These are phyloP conservation scores for Oceanodroma tethys DNA, from an alignment of 2,113 vertebrate species.

Conservation along the genomic window DNA sequence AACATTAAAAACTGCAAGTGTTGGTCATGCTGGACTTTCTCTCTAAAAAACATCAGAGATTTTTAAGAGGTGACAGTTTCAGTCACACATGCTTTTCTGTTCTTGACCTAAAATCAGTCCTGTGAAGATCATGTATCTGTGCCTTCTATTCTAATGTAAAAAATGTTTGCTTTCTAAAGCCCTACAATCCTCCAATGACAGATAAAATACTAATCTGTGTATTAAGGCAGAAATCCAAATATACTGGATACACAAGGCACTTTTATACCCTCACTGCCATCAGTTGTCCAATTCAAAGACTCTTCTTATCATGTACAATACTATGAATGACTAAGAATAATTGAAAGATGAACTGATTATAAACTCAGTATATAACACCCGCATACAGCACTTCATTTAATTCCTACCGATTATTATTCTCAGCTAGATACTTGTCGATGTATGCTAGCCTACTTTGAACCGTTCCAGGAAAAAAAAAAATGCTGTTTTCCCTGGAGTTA, in stretches of 20 bases:
- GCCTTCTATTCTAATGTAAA: not conserved
- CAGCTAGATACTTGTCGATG: not conserved
- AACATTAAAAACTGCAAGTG: not conserved
- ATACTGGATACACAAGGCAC: not conserved
- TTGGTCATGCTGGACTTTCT: not conserved
- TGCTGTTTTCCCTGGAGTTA: not conserved
- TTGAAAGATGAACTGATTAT: not conserved
- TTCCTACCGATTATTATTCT: not conserved
- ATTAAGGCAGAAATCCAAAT: not conserved
- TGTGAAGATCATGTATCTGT: not conserved
- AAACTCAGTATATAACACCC: not conserved
- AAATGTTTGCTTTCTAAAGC: slow-evolving; percentile 1
- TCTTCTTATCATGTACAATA: not conserved
- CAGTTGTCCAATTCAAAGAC: not conserved
- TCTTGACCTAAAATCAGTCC: not conserved
- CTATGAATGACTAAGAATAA: not conserved
- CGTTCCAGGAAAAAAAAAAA: not conserved
- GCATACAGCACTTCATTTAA: not conserved
- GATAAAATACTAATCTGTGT: not conserved
- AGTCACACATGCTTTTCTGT: not conserved
- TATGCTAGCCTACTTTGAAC: not conserved
- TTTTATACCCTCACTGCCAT: not conserved
- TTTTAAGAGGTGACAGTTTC: not conserved
- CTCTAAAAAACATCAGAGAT: not conserved
- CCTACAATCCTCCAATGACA: not conserved